Evolutionary conservation across 2,888 invertebrate genomes (phyloP).

Genomic region (Zaprionus obscuricornis): DNA sequence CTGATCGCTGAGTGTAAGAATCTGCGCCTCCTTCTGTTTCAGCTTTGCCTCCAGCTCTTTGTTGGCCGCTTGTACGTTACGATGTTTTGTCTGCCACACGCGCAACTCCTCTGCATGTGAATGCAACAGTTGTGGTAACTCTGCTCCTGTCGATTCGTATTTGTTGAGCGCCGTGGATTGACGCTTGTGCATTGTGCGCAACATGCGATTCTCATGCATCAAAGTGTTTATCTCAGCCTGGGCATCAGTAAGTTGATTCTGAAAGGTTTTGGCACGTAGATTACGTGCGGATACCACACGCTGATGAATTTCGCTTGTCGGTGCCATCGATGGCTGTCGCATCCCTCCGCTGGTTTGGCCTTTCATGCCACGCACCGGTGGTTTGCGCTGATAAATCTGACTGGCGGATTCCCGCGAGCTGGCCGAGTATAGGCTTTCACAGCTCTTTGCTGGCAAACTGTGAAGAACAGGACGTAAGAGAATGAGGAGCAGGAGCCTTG

Average conservation of each 20-base stretch:
- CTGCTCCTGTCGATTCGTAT: slow-evolving; percentile 90
- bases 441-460: slow-evolving; percentile 82
- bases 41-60: slow-evolving; percentile 87
- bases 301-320: slow-evolving; percentile 84
- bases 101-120: slow-evolving; percentile 91
- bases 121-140: slow-evolving; percentile 88
- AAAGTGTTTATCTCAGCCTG: slow-evolving; percentile 90
- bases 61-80: slow-evolving; percentile 86
- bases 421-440: slow-evolving; percentile 83
- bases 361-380: slow-evolving; percentile 38
- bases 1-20: slow-evolving; percentile 87
- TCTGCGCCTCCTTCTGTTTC: slow-evolving; percentile 88
- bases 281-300: slow-evolving; percentile 91
- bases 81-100: slow-evolving; percentile 88
- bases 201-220: slow-evolving; percentile 89
- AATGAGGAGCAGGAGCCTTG: background rate
- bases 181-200: slow-evolving; percentile 90
- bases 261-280: slow-evolving; percentile 89
- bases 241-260: slow-evolving; percentile 91
- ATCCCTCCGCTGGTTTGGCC: slow-evolving; percentile 17
- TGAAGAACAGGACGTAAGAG: background rate
- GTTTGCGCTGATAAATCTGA: slow-evolving; percentile 74
- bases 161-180: slow-evolving; percentile 91
- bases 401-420: slow-evolving; percentile 82
- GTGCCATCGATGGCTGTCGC: slow-evolving; percentile 71